Evolutionary conservation across 1,140 invertebrate genomes (phyloP).

Genomic region (Epicauta chinensis): DNA sequence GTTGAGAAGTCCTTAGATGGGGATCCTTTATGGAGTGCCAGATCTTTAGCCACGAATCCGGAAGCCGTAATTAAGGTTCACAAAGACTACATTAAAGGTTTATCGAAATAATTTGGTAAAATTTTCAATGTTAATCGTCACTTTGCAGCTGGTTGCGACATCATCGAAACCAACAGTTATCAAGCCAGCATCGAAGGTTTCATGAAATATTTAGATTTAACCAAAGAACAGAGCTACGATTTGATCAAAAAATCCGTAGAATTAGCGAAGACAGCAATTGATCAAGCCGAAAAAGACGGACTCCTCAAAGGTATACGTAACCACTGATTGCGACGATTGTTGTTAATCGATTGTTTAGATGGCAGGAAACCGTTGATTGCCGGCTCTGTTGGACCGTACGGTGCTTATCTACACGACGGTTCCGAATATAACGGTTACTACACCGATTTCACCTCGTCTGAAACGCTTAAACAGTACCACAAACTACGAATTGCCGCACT

Average conservation of each 20-base stretch:
- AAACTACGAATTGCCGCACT: slow-evolving; percentile 49
- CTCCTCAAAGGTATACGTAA: slow-evolving; percentile 12
- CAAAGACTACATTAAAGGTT: slow-evolving; percentile 47
- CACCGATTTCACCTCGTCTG: slow-evolving; percentile 43
- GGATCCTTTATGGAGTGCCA: slow-evolving; percentile 50
- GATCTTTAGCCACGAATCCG: slow-evolving; percentile 43
- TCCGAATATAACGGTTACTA: slow-evolving; percentile 64
- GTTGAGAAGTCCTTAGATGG: slow-evolving; percentile 35
- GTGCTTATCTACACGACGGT: slow-evolving; percentile 55
- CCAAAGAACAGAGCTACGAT: slow-evolving; percentile 42
- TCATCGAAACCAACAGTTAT: slow-evolving; percentile 57
- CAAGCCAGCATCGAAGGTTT: slow-evolving; percentile 55
- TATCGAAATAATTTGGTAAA: too few species aligned
- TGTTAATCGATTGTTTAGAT: slow-evolving; percentile 19
- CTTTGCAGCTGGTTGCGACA: slow-evolving; percentile 51
- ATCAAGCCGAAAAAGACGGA: slow-evolving; percentile 19
- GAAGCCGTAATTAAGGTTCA: slow-evolving; percentile 46
- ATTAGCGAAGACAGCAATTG: slow-evolving; percentile 42
- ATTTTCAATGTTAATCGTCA: slow-evolving; percentile 1
- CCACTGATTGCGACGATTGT: background rate
- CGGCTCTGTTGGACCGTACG: slow-evolving; percentile 64
- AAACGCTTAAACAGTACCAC: slow-evolving; percentile 55
- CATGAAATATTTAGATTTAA: slow-evolving; percentile 44
- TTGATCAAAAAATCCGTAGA: slow-evolving; percentile 48
- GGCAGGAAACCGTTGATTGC: slow-evolving; percentile 39